Evolutionary conservation across 2,113 vertebrate genomes (phyloP).

Genomic region (Willisornis vidua): DNA sequence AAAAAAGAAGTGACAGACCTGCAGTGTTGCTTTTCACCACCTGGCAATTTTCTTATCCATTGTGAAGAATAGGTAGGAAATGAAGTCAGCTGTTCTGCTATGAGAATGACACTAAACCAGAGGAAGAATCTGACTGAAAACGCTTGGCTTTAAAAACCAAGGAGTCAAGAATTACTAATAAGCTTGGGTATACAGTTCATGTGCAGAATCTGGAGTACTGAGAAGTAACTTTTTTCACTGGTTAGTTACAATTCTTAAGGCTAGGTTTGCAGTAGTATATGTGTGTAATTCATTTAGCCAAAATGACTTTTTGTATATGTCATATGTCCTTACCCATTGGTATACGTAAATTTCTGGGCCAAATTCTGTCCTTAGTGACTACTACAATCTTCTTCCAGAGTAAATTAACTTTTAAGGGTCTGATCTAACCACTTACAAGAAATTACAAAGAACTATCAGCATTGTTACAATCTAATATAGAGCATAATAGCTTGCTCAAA

Average conservation of each 20-base stretch:
- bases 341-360: neutral
- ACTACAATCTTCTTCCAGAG: neutral
- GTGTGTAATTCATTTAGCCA: neutral
- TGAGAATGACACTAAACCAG: neutral
- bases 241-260: neutral
- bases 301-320: neutral
- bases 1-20: neutral
- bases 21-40: neutral
- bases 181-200: neutral
- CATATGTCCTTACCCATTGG: neutral
- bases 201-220: neutral
- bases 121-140: neutral
- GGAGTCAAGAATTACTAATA: neutral
- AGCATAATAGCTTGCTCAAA: neutral
- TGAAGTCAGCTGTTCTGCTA: neutral
- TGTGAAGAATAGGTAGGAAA: neutral
- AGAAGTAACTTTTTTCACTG: neutral
- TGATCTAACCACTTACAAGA: neutral
- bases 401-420: neutral
- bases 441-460: neutral
- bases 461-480: neutral
- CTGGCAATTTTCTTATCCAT: constrained; percentile 9
- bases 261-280: neutral
- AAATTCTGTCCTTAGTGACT: neutral
- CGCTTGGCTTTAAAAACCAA: neutral